Conservation (phyloP, 2,888 invertebrate genomes). For the Brenthis hecate region DNA sequence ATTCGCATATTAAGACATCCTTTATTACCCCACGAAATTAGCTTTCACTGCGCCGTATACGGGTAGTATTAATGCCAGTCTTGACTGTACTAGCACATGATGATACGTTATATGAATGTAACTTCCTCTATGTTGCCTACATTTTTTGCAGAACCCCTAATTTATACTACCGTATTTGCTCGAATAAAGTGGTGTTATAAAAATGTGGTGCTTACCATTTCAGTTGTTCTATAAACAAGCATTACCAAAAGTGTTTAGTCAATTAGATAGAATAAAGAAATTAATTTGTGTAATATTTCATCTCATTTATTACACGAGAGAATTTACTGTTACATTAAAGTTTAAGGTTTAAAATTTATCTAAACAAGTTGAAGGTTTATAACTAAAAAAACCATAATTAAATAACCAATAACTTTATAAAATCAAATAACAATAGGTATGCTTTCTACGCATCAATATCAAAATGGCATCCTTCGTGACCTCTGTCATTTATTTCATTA, state of each 20-base stretch:
- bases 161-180: constrained; percentile 3
- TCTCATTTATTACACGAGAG: too few relatives aligned
- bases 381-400: too few relatives aligned
- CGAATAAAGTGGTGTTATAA: constrained; percentile 2
- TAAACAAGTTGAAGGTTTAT: too few relatives aligned
- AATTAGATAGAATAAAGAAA: too few relatives aligned
- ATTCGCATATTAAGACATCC: constrained; percentile 29
- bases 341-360: too few relatives aligned
- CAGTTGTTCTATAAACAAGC: neutral
- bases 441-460: constrained; percentile 29
- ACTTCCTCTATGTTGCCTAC: constrained; percentile 21
- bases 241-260: neutral
- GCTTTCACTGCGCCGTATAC: constrained; percentile 33
- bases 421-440: neutral
- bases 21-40: constrained; percentile 28
- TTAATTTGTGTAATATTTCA: too few relatives aligned
- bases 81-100: constrained; percentile 13
- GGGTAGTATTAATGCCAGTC: constrained; percentile 19
- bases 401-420: neutral
- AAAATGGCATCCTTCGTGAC: constrained; percentile 31
- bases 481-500: constrained; percentile 36
- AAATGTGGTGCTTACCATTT: constrained; percentile 8
- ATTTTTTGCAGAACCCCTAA: constrained; percentile 16
- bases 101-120: constrained; percentile 10
- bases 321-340: too few relatives aligned